phyloP scores from a whole-genome alignment of 2,113 vertebrate genomes.

The Mustela nigripes region DNA sequence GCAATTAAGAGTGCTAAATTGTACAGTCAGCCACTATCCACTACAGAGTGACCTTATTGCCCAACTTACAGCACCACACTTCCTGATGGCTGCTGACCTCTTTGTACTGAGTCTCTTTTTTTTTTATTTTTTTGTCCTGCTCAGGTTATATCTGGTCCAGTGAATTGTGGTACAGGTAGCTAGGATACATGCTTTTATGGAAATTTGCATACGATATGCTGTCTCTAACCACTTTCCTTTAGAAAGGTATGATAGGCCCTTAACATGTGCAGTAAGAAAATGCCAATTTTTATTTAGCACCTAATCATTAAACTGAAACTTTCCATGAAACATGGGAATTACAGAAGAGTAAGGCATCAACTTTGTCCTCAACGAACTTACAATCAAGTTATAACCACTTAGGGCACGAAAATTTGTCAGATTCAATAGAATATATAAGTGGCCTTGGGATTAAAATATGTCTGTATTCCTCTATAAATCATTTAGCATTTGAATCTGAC shows the following conservation, averaged over 20 bases:
- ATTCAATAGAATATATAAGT: conserved; percentile 22
- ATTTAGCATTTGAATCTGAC: conserved; percentile 47
- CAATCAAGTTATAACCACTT: neutral
- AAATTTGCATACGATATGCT: neutral
- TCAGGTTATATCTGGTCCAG: neutral
- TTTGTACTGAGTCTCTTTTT: neutral
- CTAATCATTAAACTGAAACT: neutral
- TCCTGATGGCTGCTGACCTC: neutral
- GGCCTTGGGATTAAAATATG: neutral
- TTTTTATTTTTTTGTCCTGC: neutral
- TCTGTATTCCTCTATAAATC: conserved; percentile 29
- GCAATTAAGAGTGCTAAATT: neutral
- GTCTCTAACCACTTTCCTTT: neutral
- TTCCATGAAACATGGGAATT: neutral
- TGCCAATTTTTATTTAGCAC: neutral
- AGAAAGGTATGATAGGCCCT: neutral
- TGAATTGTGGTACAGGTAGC: neutral
- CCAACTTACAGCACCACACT: neutral
- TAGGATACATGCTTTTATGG: neutral
- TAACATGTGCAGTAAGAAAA: neutral
- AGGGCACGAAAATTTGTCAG: neutral
- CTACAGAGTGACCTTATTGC: neutral
- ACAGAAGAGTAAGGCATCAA: neutral
- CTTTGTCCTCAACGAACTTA: conserved; percentile 20
- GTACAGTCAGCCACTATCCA: neutral